Evolutionary conservation across 64 coral and sea anemone species (phyloP).

Genomic region (Hydrozoanthus tunicans): DNA sequence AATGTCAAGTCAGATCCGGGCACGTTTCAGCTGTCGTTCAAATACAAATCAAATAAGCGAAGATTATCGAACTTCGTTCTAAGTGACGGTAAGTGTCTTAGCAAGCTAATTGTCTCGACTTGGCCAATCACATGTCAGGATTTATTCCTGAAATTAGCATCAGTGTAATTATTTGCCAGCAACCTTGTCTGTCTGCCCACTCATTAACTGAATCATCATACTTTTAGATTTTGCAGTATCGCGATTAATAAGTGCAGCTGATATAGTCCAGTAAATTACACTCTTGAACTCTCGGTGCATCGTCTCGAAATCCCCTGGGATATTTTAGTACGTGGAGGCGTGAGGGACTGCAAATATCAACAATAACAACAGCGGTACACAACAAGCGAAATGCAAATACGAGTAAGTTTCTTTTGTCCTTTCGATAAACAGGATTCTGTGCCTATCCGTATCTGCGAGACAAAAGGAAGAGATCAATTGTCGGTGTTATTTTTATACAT

Average conservation of each 20-base stretch:
- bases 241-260: neutral
- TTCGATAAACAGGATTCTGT: conserved; percentile 5
- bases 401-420: conserved; percentile 1
- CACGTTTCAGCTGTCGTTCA: neutral
- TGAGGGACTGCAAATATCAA: neutral
- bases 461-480: neutral
- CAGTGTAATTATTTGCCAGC: conserved; percentile 48
- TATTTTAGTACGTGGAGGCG: conserved; percentile 35
- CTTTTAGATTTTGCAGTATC: neutral
- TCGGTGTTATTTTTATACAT: neutral
- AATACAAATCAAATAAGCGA: conserved; percentile 3
- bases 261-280: neutral
- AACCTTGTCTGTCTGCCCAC: neutral
- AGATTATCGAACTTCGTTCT: neutral
- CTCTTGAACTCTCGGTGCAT: too few relatives aligned
- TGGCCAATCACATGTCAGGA: conserved; percentile 19
- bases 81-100: conserved; percentile 19
- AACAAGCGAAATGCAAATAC: conserved; percentile 46
- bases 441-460: neutral
- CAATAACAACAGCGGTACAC: neutral
- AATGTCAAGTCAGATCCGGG: neutral
- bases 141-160: conserved; percentile 46
- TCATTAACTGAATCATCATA: conserved; percentile 10
- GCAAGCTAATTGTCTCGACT: neutral
- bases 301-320: conserved; percentile 14